Percentiles rank a stretch among this genome's conserved stretches.
Evolutionary conservation across 2,113 vertebrate genomes (phyloP).

Genomic region (Prietella phreatophila): DNA sequence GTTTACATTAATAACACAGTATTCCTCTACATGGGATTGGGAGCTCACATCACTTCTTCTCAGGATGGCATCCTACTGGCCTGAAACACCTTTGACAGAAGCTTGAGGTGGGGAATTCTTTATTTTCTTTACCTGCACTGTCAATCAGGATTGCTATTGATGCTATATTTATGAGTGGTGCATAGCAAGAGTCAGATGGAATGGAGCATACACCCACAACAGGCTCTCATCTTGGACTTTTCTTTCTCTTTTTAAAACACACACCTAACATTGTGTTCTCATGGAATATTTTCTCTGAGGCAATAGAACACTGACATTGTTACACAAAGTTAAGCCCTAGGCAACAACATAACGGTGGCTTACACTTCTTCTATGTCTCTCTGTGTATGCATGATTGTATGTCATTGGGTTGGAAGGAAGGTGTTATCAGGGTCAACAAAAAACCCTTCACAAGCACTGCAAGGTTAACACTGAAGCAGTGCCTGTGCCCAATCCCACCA

Average conservation of each 20-base stretch:
- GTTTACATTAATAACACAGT: background rate
- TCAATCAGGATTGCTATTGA: conserved; percentile 63
- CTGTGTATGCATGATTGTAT: conserved; percentile 13
- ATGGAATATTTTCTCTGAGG: conserved; percentile 4
- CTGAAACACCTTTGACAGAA: conserved; percentile 57
- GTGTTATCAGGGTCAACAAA: conserved; percentile 15
- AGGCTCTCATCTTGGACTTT: conserved; percentile 11
- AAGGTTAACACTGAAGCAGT: conserved; percentile 19
- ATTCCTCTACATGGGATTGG: background rate
- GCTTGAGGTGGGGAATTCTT: conserved; percentile 59
- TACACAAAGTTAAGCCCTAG: conserved; percentile 17
- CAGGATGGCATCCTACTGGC: conserved; percentile 65
- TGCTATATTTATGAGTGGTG: conserved; percentile 68
- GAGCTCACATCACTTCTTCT: conserved; percentile 43
- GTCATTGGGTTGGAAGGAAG: conserved; percentile 10
- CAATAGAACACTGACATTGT: background rate
- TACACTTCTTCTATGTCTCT: background rate
- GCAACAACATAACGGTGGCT: background rate
- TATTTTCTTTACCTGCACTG: conserved; percentile 60
- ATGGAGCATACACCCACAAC: conserved; percentile 46
- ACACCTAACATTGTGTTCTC: background rate
- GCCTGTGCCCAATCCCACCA: conserved; percentile 28
- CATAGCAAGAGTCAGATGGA: conserved; percentile 54
- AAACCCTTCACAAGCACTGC: background rate
- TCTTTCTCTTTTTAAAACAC: conserved; percentile 38